These are phyloP conservation scores for Phalera bucephala DNA, from an alignment of 2,888 invertebrate species.

Conservation along the genomic window DNA sequence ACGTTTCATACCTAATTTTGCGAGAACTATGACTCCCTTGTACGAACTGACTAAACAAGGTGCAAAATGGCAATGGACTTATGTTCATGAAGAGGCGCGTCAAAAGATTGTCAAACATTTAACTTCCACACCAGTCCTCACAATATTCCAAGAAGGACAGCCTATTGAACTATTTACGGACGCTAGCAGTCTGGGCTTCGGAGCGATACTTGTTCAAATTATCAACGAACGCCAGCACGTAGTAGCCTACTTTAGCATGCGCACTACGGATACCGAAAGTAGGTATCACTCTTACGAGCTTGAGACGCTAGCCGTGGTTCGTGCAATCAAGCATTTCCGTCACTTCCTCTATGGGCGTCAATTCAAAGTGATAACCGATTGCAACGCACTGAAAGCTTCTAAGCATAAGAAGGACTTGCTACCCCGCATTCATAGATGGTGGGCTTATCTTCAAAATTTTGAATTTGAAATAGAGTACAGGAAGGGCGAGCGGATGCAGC, in stretches of 20 bases:
- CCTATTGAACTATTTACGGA: too few relatives aligned
- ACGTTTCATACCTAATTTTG: too few relatives aligned
- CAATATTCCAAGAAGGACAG: too few relatives aligned
- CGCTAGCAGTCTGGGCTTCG: too few relatives aligned
- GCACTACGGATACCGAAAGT: conserved; percentile 5
- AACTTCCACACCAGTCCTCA: too few relatives aligned
- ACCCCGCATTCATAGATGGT: conserved; percentile 37
- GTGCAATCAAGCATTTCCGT: conserved; percentile 34
- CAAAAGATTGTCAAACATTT: too few relatives aligned
- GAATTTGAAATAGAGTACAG: too few relatives aligned
- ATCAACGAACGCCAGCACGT: conserved; percentile 3
- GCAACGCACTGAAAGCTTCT: conserved; percentile 37
- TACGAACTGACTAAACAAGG: too few relatives aligned
- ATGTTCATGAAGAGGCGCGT: too few relatives aligned
- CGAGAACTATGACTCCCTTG: too few relatives aligned
- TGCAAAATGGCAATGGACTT: too few relatives aligned
- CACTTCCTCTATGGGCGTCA: conserved; percentile 26
- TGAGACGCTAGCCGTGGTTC: conserved; percentile 11
- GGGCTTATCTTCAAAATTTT: conserved; percentile 35
- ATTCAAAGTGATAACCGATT: conserved; percentile 19
- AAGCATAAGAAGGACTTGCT: conserved; percentile 33
- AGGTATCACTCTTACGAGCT: conserved; percentile 9
- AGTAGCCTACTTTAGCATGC: conserved; percentile 4
- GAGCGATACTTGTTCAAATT: not conserved
- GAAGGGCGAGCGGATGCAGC: too few relatives aligned